These are phyloP conservation scores for Leptogaster cylindrica DNA, from an alignment of 2,888 invertebrate species.

Conservation along the genomic window DNA sequence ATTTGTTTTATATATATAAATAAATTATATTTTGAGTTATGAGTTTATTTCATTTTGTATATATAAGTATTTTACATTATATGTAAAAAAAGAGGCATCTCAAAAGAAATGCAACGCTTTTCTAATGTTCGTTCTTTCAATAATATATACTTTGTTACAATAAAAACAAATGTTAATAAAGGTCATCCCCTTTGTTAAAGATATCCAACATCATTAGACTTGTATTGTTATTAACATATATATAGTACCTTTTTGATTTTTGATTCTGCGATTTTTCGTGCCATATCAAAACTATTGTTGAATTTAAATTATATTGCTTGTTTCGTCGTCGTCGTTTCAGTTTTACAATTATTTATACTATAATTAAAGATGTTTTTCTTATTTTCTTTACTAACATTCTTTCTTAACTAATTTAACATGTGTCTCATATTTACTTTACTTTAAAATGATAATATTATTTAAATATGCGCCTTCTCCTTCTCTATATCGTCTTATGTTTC, in stretches of 20 bases:
- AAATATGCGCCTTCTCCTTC: constrained; percentile 30
- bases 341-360: constrained; percentile 15
- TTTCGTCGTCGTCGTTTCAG: constrained; percentile 28
- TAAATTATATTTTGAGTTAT: constrained; percentile 31
- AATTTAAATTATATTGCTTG: constrained; percentile 33
- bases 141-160: constrained; percentile 34
- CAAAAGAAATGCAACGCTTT: constrained; percentile 51
- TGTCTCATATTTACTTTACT: constrained; percentile 27
- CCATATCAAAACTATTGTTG: constrained; percentile 28
- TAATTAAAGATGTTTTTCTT: constrained; percentile 23
- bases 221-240: constrained; percentile 37
- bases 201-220: constrained; percentile 36
- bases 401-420: constrained; percentile 33
- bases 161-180: constrained; percentile 39
- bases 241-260: constrained; percentile 36
- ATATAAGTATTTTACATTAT: constrained; percentile 28
- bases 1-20: constrained; percentile 35
- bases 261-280: constrained; percentile 25
- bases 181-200: constrained; percentile 26
- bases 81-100: constrained; percentile 51
- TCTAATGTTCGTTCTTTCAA: constrained; percentile 43
- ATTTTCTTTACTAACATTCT: constrained; percentile 4
- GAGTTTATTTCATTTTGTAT: constrained; percentile 34
- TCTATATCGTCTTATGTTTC: constrained; percentile 31
- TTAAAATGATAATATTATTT: constrained; percentile 31